These are phyloP conservation scores for Caerostris extrusa DNA, from an alignment of 1,140 invertebrate species.

Conservation along the genomic window DNA sequence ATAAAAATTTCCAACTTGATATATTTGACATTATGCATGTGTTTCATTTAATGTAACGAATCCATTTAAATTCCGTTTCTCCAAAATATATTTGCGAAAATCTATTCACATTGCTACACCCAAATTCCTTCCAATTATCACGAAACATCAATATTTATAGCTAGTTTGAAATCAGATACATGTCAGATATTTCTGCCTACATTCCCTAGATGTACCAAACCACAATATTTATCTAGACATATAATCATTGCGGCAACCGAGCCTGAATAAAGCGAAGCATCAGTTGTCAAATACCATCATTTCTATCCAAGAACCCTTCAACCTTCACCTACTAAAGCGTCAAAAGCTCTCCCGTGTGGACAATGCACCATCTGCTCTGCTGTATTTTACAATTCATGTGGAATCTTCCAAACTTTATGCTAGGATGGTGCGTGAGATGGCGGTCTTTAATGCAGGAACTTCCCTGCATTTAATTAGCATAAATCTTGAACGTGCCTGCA, in stretches of 20 bases:
- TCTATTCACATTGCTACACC: too few species aligned
- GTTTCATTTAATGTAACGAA: too few species aligned
- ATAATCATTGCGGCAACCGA: not conserved
- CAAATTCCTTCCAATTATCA: too few species aligned
- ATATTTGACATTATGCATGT: too few species aligned
- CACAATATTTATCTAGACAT: too few species aligned
- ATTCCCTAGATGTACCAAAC: too few species aligned
- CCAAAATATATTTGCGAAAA: too few species aligned
- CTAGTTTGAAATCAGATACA: too few species aligned
- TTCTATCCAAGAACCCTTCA: not conserved
- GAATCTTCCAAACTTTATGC: not conserved
- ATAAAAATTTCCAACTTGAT: too few species aligned
- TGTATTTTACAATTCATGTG: constrained; percentile 25
- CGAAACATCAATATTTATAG: too few species aligned
- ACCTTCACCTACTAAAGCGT: not conserved
- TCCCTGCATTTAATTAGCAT: constrained; percentile 55
- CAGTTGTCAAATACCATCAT: not conserved
- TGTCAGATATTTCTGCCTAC: too few species aligned
- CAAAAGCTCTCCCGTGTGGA: not conserved
- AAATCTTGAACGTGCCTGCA: constrained; percentile 11
- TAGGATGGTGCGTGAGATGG: not conserved
- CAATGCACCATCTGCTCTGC: constrained; percentile 34
- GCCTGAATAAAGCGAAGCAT: not conserved
- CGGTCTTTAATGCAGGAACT: constrained; percentile 9
- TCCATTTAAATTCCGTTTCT: too few species aligned